These are phyloP conservation scores for Mobula birostris DNA, from an alignment of 2,113 vertebrate species.

Conservation along the genomic window DNA sequence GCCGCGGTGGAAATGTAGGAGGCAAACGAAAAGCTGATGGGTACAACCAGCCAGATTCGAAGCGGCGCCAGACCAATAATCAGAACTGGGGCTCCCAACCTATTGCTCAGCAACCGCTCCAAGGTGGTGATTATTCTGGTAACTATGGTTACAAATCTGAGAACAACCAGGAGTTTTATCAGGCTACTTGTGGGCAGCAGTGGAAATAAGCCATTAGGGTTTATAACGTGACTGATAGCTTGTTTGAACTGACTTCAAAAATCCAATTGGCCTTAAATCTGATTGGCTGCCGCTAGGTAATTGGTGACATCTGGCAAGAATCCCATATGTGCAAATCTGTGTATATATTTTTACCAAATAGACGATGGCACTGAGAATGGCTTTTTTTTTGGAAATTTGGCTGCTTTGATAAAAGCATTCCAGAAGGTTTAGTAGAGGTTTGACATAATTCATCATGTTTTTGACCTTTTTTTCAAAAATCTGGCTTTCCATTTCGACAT, in stretches of 20 bases:
- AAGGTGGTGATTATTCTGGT: conserved; percentile 93
- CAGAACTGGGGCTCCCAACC: conserved; percentile 99
- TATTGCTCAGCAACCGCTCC: conserved; percentile 98
- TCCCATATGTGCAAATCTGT: conserved; percentile 72
- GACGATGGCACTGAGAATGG: conserved; percentile 82
- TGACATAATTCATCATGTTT: conserved; percentile 35
- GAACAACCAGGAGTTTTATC: conserved; percentile 94
- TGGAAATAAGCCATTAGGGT: conserved; percentile 90
- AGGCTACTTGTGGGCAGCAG: conserved; percentile 99
- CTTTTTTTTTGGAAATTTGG: conserved; percentile 60
- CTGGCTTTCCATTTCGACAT: conserved; percentile 4
- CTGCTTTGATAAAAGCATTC: conserved; percentile 68
- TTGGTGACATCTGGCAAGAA: conserved; percentile 91
- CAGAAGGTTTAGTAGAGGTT: conserved; percentile 36
- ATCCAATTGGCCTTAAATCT: conserved; percentile 71
- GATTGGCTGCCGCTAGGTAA: conserved; percentile 75
- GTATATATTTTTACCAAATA: conserved; percentile 78
- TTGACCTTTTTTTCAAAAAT: conserved; percentile 15
- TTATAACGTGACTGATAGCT: conserved; percentile 75
- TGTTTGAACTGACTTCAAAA: conserved; percentile 58
- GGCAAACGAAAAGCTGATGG: conserved; percentile 99
- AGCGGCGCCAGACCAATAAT: conserved; percentile 98
- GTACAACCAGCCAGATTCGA: conserved; percentile 99
- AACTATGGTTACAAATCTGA: conserved; percentile 99
- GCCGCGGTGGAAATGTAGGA: conserved; percentile 99